phyloP scores from a whole-genome alignment of 2,888 invertebrate genomes.

The Caenorhabditis panamensis region DNA sequence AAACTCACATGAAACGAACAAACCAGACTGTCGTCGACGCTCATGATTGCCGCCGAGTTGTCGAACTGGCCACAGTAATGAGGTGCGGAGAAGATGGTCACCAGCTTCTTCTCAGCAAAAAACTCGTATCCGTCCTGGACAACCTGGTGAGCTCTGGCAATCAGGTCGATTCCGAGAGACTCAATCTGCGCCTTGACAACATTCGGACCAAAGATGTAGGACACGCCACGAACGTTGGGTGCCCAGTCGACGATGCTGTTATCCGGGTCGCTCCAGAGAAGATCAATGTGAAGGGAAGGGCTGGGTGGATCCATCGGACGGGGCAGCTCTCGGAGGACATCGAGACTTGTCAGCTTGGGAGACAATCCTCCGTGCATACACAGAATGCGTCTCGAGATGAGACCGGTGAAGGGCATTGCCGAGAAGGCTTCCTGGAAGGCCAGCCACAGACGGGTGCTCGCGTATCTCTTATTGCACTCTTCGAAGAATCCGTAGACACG shows the following conservation, averaged over 20 bases:
- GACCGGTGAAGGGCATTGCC: constrained; percentile 71
- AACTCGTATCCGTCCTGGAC: constrained; percentile 85
- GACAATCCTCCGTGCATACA: constrained; percentile 75
- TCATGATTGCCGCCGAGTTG: constrained; percentile 77
- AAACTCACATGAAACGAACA: constrained; percentile 73
- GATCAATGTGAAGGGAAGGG: constrained; percentile 81
- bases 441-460: constrained; percentile 69
- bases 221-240: constrained; percentile 83
- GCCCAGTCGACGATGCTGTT: constrained; percentile 63
- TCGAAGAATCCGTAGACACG: constrained; percentile 76
- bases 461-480: constrained; percentile 73
- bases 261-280: constrained; percentile 82
- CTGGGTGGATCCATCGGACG: constrained; percentile 78
- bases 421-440: constrained; percentile 74
- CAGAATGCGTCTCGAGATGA: constrained; percentile 70
- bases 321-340: constrained; percentile 61
- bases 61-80: constrained; percentile 76
- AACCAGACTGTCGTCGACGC: constrained; percentile 72
- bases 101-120: constrained; percentile 81
- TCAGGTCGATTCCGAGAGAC: constrained; percentile 71
- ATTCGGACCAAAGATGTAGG: constrained; percentile 84
- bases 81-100: constrained; percentile 73
- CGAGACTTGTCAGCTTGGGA: constrained; percentile 66
- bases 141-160: constrained; percentile 81
- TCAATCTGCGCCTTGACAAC: constrained; percentile 81